Base-by-base conservation (phyloP, 2,113 vertebrate genomes). In the Scortum barcoo region DNA sequence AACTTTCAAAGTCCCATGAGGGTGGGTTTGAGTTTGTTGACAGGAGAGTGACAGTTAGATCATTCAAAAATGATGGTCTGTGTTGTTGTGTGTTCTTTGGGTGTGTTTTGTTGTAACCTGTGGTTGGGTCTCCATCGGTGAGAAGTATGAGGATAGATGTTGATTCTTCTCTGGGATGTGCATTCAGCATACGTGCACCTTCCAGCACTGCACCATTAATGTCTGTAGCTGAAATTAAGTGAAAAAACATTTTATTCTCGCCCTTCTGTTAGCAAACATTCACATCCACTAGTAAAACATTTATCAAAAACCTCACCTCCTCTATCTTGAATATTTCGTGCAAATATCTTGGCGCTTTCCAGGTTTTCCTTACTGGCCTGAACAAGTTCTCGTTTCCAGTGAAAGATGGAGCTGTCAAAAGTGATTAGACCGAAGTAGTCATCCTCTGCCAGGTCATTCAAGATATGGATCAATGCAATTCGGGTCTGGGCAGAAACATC, bases 61-160 rank as follows among this genome's bases (percentile, higher is more conserved):
- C 17, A 58, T 48, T 24, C 16, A 24, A 24, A 54, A 48, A 19
- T 56, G 16, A 30, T 51, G n/a, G n/a, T n/a, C n/a, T n/a, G n/a
- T n/a, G n/a, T n/a, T n/a, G 6, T 36, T 36, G 33, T 36, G 33
- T 36, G 33, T n/a, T n/a, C n/a, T n/a, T n/a, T 6, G 33, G 3
- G 33, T 69, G 68, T 50, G 46, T 51, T 17, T 54, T 26, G 36
- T 62, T 24, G 4, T 83, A 90, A 97, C 98, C 97, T 81, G 72
- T 0, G 0, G 96, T 99, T 66, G 98, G 96, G 0, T 96, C 94
- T 88, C 98, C 98, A 44, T 99, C 98, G 0, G 98, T 99, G 91
- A 99, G 93, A 89, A 99, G 95, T 81, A 99, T 97, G 74, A 99
- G 89, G 40, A 98, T 96, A 19, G 97, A 97, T 2, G 95, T 95